phyloP scores from a whole-genome alignment of 2,797 vertebrate genomes.

The Sebastes vulpes region DNA sequence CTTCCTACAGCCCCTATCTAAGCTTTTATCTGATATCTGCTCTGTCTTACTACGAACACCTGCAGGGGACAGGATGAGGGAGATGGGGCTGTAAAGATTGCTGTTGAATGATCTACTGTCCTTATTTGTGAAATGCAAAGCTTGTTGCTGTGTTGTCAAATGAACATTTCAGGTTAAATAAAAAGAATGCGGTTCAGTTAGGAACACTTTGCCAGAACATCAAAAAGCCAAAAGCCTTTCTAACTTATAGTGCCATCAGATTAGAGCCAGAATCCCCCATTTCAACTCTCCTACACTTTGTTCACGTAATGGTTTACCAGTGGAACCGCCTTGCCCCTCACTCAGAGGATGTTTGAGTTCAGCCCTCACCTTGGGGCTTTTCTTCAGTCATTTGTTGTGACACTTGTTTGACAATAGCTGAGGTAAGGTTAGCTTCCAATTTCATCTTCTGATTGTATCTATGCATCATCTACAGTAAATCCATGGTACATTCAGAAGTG shows the following conservation, averaged over 20 bases:
- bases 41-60: slow-evolving; percentile 52
- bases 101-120: slow-evolving; percentile 51
- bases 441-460: background rate
- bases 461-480: background rate
- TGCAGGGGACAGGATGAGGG: slow-evolving; percentile 62
- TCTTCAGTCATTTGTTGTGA: background rate
- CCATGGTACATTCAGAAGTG: background rate
- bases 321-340: background rate
- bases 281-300: background rate
- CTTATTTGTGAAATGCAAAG: slow-evolving; percentile 6
- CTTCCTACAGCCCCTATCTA: slow-evolving; percentile 57
- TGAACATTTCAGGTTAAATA: slow-evolving; percentile 6
- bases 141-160: slow-evolving; percentile 31
- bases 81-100: slow-evolving; percentile 29
- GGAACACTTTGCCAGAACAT: background rate
- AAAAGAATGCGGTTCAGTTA: background rate
- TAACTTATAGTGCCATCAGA: background rate
- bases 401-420: background rate
- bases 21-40: slow-evolving; percentile 56
- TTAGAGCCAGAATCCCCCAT: background rate
- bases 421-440: background rate
- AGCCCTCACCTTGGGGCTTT: slow-evolving; percentile 8
- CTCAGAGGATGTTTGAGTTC: slow-evolving; percentile 22
- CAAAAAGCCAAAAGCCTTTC: background rate
- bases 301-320: background rate